Base-by-base conservation (phyloP, 2,888 invertebrate species). In the Hypselothyrea guttata region DNA sequence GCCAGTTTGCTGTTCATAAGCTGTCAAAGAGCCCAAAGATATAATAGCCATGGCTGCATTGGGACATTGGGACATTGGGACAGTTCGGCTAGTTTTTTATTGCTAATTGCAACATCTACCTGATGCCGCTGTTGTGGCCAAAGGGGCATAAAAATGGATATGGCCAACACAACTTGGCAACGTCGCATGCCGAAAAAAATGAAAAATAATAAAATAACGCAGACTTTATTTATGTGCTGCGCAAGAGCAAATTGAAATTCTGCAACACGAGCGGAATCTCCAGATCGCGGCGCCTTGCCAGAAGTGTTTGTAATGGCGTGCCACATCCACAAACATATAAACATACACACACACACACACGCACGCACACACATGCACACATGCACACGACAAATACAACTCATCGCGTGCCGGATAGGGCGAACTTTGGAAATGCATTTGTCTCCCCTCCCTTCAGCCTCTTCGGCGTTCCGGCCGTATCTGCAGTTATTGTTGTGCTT, bases 151-250 rank as follows among this genome's bases (percentile, higher is more conserved):
- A 30, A 38, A 38, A 38, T 22, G 42, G 40, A 40, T 34, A 47
- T 34, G 38, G 8, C 9, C 13, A 28, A 41, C 59, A 55, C 40
- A 35, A 56, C 48, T 81, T 74, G 76, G 72, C 78, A 70, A 66
- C 75, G 49, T 52, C 58, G 58, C 48, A 16, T 60, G 42, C 42
- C 44, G 40, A 12, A 3, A 41, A 30, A 30, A 30, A 30, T n/a
- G 30, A 30, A 30, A 7, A 7, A 30, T 2, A 30, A 64, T 75
- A 75, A 68, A 82, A 83, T 79, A 79, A 76, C 83, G 76, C 67
- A 61, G 74, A 76, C 83, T 83, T 79, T 83, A 79, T 79, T 79
- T 79, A 79, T 83, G 72, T 69, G 72, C 72, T 67, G 67, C 72
- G 72, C 64, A 70, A 63, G 53, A 60, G 67, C 47, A 79, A 83